Conservation (phyloP, 2,113 vertebrate genomes). For the Passer domesticus region DNA sequence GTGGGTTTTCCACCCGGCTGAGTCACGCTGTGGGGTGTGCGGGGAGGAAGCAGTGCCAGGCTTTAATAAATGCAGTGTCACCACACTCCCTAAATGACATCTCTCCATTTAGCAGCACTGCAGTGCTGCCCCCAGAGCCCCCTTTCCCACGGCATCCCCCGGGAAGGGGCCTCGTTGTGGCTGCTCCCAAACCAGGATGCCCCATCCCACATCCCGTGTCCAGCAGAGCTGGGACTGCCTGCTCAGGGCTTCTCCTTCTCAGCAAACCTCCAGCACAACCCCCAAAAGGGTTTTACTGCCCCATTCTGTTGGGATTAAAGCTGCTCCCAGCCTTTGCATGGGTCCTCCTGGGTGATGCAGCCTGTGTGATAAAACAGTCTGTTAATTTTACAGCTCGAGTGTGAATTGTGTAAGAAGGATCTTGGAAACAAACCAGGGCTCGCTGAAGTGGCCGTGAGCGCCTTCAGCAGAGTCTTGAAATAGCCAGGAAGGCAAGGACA, state of each 20-base stretch:
- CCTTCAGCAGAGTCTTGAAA: background rate
- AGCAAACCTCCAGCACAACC: background rate
- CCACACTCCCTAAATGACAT: background rate
- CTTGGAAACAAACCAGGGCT: slow-evolving; percentile 15
- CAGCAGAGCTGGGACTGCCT: background rate
- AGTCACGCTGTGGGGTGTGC: background rate
- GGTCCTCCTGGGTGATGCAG: background rate
- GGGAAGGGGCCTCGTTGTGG: background rate
- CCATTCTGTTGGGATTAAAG: background rate
- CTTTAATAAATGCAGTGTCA: background rate
- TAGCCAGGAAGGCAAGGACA: background rate
- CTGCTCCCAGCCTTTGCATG: background rate
- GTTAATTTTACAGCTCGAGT: slow-evolving; percentile 16
- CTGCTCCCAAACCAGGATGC: background rate
- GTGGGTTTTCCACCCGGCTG: background rate
- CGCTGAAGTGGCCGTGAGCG: background rate
- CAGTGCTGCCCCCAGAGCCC: background rate
- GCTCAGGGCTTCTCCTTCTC: background rate
- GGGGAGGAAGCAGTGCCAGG: background rate
- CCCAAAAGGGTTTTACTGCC: background rate
- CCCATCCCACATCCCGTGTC: background rate
- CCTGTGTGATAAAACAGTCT: slow-evolving; percentile 7
- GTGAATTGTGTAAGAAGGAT: background rate
- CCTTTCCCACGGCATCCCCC: background rate
- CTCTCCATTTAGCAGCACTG: background rate